Evolutionary conservation across 2,888 invertebrate genomes (phyloP).

Genomic region (Hirtodrosophila trivittata): DNA sequence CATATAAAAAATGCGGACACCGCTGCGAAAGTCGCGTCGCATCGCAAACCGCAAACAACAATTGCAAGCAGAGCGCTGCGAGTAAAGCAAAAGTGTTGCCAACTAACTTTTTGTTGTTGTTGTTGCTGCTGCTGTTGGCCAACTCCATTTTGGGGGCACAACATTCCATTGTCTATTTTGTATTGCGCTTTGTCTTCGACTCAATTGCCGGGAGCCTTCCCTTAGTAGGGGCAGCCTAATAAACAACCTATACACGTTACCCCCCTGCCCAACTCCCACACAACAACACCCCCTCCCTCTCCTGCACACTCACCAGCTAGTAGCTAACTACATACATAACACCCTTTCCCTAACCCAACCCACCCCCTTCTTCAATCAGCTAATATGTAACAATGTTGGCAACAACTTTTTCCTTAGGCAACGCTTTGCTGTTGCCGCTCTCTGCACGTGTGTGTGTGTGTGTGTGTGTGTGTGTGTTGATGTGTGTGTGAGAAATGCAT

Average conservation of each 20-base stretch:
- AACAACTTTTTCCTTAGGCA: conserved; percentile 28
- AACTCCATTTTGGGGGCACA: conserved; percentile 72
- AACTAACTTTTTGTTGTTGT: conserved; percentile 38
- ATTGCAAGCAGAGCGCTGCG: conserved; percentile 29
- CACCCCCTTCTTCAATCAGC: background rate
- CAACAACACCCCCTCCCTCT: background rate
- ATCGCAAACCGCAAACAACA: conserved; percentile 48
- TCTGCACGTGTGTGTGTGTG: no score
- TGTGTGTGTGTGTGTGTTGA: background rate
- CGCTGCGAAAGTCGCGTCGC: conserved; percentile 49
- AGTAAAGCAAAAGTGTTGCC: conserved; percentile 50
- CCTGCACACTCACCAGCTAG: background rate
- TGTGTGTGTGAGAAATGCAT: conserved; percentile 16
- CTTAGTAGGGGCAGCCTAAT: conserved; percentile 12
- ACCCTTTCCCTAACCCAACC: background rate
- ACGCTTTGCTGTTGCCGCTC: background rate
- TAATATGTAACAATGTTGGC: conserved; percentile 45
- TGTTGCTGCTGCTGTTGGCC: conserved; percentile 56
- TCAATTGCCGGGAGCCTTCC: conserved; percentile 33
- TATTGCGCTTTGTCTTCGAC: conserved; percentile 57
- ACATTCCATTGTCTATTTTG: conserved; percentile 74
- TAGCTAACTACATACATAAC: background rate
- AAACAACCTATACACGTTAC: conserved; percentile 1
- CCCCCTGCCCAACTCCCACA: conserved; percentile 25
- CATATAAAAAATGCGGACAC: conserved; percentile 43